Conservation (phyloP, 1,140 invertebrate species). For the Drosophila ironensis region DNA sequence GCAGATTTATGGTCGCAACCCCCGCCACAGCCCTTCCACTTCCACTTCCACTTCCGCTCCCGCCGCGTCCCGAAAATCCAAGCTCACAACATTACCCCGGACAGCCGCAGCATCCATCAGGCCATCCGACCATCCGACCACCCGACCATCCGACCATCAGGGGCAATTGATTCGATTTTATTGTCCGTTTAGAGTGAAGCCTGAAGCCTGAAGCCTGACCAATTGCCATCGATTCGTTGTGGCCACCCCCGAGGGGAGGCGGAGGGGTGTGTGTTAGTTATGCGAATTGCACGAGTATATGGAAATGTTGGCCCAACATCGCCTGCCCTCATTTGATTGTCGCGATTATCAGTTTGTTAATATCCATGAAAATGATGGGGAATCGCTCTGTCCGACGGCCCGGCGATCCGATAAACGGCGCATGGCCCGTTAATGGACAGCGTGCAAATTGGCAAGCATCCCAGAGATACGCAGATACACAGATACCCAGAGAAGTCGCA, state of each 20-base stretch:
- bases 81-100: too few relatives aligned
- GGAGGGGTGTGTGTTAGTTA: neutral
- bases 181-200: conserved; percentile 21
- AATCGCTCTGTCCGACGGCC: neutral
- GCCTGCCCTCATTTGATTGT: conserved; percentile 45
- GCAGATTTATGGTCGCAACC: conserved; percentile 63
- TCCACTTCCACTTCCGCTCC: neutral
- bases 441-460: conserved; percentile 70
- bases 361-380: conserved; percentile 72
- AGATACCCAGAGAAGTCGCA: neutral
- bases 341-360: conserved; percentile 77
- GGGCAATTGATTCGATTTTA: conserved; percentile 38
- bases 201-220: conserved; percentile 53
- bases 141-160: conserved; percentile 44
- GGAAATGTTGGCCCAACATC: conserved; percentile 50
- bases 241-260: neutral
- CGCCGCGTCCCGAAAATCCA: too few relatives aligned
- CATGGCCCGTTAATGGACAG: conserved; percentile 68
- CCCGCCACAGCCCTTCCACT: neutral
- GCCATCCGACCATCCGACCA: neutral
- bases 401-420: conserved; percentile 43
- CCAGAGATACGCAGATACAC: conserved; percentile 13
- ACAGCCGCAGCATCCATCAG: neutral
- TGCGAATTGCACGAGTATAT: conserved; percentile 3
- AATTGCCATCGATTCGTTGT: conserved; percentile 23